Percentiles rank a stretch among this genome's conserved stretches.
phyloP scores from a whole-genome alignment of 2,113 vertebrate genomes.

The Pelvicachromis taeniatus region DNA sequence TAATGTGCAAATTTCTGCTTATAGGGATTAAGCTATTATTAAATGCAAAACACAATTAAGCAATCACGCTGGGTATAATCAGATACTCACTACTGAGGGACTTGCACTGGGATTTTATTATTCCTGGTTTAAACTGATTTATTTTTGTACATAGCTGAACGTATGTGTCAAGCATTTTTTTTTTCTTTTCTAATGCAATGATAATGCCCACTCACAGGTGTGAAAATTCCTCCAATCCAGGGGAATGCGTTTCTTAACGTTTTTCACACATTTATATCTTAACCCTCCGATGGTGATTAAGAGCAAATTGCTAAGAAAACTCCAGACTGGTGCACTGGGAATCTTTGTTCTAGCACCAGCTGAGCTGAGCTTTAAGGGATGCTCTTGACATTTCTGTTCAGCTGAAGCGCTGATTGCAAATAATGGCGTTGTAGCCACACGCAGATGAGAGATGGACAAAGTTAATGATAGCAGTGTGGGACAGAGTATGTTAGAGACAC shows the following conservation, averaged over 20 bases:
- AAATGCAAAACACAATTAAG: neutral
- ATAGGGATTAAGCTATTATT: neutral
- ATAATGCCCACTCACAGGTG: neutral
- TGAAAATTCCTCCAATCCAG: neutral
- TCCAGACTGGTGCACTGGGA: neutral
- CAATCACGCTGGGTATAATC: neutral
- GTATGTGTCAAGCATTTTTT: neutral
- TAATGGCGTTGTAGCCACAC: slow-evolving; percentile 1
- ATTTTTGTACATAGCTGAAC: neutral
- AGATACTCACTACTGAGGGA: neutral
- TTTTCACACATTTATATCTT: neutral
- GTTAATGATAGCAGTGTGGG: slow-evolving; percentile 16
- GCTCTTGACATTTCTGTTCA: slow-evolving; percentile 54
- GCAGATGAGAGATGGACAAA: slow-evolving; percentile 6
- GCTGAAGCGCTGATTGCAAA: slow-evolving; percentile 31
- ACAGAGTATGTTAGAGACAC: neutral
- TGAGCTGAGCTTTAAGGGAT: slow-evolving; percentile 1
- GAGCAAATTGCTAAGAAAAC: slow-evolving; percentile 9
- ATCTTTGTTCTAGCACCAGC: slow-evolving; percentile 14
- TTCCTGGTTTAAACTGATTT: neutral
- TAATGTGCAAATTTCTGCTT: neutral
- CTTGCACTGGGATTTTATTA: neutral
- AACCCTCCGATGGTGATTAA: neutral
- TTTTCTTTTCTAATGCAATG: neutral
- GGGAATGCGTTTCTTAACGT: neutral